These are phyloP conservation scores for Stegodyphus mimosarum DNA, from an alignment of 1,140 invertebrate species.

Conservation along the genomic window DNA sequence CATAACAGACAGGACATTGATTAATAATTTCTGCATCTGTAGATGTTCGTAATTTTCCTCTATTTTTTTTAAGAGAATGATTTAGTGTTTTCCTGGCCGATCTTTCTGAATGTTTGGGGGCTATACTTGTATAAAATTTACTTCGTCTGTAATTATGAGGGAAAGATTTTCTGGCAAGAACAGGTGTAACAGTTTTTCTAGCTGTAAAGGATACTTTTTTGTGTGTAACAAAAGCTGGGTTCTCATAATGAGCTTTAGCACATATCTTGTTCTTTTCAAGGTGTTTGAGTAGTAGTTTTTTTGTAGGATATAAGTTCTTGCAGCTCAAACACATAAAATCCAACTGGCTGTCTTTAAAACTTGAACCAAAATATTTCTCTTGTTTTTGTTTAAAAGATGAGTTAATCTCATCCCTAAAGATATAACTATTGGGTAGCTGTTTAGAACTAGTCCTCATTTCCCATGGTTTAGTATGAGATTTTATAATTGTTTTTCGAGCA, in stretches of 20 bases:
- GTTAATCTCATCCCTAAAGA: background rate
- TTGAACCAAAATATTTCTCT: too few relatives aligned
- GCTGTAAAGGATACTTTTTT: conserved; percentile 8
- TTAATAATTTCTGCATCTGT: background rate
- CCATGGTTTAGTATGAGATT: background rate
- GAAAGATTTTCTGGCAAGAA: conserved; percentile 48
- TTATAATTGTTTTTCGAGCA: conserved; percentile 34
- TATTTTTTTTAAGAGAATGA: background rate
- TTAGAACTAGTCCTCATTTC: background rate
- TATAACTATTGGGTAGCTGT: background rate
- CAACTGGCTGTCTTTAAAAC: too few relatives aligned
- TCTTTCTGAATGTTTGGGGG: background rate
- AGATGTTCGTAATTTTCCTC: background rate
- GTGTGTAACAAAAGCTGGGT: background rate
- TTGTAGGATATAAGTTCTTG: conserved; percentile 19
- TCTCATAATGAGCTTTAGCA: conserved; percentile 19
- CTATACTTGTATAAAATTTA: background rate
- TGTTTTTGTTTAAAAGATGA: background rate
- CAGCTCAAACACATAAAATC: conserved; percentile 13
- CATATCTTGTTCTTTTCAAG: conserved; percentile 11
- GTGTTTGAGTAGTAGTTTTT: conserved; percentile 22
- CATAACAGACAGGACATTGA: conserved; percentile 46
- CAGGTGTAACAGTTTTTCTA: conserved; percentile 12
- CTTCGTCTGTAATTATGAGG: conserved; percentile 1
- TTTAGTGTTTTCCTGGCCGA: conserved; percentile 40